These are phyloP conservation scores for Myripristis murdjan DNA, from an alignment of 2,797 vertebrate species.

Conservation along the genomic window DNA sequence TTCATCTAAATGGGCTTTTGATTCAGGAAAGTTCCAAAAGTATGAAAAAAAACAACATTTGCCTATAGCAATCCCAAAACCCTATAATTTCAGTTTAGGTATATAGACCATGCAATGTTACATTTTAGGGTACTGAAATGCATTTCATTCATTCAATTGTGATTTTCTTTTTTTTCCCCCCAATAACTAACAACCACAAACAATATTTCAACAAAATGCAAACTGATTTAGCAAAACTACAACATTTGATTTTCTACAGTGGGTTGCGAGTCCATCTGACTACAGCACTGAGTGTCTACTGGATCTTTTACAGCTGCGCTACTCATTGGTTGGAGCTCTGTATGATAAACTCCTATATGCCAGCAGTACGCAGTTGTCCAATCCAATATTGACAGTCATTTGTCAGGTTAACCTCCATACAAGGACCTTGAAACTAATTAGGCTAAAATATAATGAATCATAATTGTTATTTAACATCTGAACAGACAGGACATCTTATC, in stretches of 20 bases:
- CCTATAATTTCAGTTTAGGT: too few relatives aligned
- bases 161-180: too few relatives aligned
- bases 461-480: slow-evolving; percentile 74
- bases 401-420: slow-evolving; percentile 70
- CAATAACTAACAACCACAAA: too few relatives aligned
- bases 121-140: too few relatives aligned
- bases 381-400: slow-evolving; percentile 67
- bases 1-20: too few relatives aligned
- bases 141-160: too few relatives aligned
- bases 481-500: slow-evolving; percentile 41
- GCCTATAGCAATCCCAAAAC: too few relatives aligned
- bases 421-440: slow-evolving; percentile 76
- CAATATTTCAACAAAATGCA: too few relatives aligned
- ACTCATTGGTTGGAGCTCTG: slow-evolving; percentile 33
- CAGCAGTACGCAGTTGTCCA: slow-evolving; percentile 59
- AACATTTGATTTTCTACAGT: neutral
- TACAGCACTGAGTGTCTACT: neutral
- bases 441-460: slow-evolving; percentile 65
- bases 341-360: slow-evolving; percentile 35
- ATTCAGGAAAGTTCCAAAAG: too few relatives aligned
- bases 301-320: slow-evolving; percentile 34
- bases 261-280: neutral
- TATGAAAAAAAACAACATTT: too few relatives aligned
- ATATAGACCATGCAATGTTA: too few relatives aligned
- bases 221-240: neutral